Evolutionary conservation across 37 sponge, comb jelly and placozoan genomes (phyloP).

Genomic region (Diacarnus erythraeanus): DNA sequence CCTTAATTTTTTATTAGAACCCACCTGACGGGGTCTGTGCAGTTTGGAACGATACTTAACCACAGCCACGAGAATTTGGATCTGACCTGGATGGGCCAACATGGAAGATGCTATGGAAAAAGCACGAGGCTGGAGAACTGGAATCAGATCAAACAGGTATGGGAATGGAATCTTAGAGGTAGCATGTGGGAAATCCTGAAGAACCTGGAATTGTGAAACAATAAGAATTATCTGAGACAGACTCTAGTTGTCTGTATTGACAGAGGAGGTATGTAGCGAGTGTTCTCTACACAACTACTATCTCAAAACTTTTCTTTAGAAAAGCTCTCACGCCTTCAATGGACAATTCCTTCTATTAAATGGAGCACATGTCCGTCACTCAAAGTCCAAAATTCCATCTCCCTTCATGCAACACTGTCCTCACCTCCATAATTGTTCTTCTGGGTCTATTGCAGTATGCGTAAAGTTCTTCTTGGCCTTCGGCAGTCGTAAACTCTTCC

Average conservation of each 20-base stretch:
- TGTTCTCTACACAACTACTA: too few species aligned
- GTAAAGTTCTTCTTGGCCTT: conserved; percentile 95
- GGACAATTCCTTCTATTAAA: too few species aligned
- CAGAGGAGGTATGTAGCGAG: too few species aligned
- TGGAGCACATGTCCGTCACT: too few species aligned
- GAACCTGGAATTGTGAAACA: too few species aligned
- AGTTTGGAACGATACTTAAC: conserved; percentile 88
- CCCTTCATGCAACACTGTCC: too few species aligned
- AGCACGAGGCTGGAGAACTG: conserved; percentile 87
- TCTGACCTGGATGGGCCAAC: conserved; percentile 57
- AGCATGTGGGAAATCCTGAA: conserved; percentile 87
- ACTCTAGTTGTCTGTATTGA: too few species aligned
- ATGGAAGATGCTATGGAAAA: conserved; percentile 97
- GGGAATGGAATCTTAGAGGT: conserved; percentile 63
- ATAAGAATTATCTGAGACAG: too few species aligned
- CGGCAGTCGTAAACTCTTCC: conserved; percentile 77
- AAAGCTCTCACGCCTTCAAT: too few species aligned
- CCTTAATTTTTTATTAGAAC: background rate
- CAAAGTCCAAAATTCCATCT: too few species aligned
- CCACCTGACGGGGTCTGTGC: conserved; percentile 65
- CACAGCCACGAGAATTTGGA: conserved; percentile 88
- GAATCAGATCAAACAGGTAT: conserved; percentile 92
- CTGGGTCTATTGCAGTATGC: conserved; percentile 88
- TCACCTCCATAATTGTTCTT: conserved; percentile 86
- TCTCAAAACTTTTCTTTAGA: too few species aligned